Percentiles rank a stretch among this genome's conserved stretches.
Evolutionary conservation across 2,113 vertebrate species (phyloP).

Genomic region (Terrapene triunguis): DNA sequence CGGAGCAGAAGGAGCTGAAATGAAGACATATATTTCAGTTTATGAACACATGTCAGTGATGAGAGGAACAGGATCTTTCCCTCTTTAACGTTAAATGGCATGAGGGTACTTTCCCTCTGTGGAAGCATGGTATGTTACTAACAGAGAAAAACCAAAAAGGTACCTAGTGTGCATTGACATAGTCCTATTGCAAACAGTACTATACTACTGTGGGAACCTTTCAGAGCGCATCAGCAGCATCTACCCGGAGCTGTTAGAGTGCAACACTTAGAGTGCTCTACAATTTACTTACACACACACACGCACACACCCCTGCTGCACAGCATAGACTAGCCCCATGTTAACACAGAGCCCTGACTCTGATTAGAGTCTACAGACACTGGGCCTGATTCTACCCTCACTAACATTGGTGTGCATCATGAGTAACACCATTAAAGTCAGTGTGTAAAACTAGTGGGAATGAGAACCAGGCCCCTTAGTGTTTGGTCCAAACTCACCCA

Average conservation of each 20-base stretch:
- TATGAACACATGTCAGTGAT: not conserved
- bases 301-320: not conserved
- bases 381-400: not conserved
- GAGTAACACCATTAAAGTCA: not conserved
- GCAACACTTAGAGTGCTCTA: not conserved
- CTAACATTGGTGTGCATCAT: not conserved
- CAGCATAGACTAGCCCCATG: too few relatives aligned
- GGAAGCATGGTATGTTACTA: not conserved
- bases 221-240: not conserved
- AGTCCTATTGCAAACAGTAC: not conserved
- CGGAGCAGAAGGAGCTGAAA: conserved; percentile 93
- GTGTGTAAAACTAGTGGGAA: not conserved
- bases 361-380: not conserved
- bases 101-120: not conserved
- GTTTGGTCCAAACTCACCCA: not conserved
- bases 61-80: not conserved
- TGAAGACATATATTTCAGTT: not conserved
- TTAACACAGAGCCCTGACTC: not conserved
- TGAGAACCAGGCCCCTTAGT: not conserved
- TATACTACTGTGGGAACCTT: not conserved
- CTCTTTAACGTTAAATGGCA: not conserved
- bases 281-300: not conserved
- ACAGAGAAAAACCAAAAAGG: not conserved
- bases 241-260: not conserved
- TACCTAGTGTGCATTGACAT: not conserved